Evolutionary conservation across 2,888 invertebrate genomes (phyloP).

Genomic region (Mythimna vitellina): DNA sequence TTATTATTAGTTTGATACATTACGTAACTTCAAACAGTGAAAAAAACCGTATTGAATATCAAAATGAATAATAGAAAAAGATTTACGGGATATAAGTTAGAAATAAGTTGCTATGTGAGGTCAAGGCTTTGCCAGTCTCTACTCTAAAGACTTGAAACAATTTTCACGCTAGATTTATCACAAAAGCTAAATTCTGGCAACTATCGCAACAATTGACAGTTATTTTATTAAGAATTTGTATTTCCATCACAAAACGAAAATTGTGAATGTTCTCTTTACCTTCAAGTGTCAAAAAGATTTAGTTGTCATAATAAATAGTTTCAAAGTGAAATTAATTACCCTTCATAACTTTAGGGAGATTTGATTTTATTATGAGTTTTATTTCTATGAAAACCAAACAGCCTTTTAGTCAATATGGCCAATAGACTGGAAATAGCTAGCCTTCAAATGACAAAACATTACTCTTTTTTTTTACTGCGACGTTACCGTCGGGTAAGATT

Average conservation of each 20-base stretch:
- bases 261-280: background rate
- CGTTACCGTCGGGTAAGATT: too few species aligned
- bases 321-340: background rate
- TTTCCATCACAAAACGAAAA: background rate
- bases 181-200: background rate
- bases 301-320: background rate
- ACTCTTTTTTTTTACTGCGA: too few species aligned
- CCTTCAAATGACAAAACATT: too few species aligned
- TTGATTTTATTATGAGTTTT: background rate
- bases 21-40: background rate
- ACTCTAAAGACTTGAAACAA: background rate
- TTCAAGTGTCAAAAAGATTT: background rate
- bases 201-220: background rate
- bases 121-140: too few species aligned
- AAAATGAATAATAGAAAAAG: background rate
- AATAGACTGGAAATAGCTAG: too few species aligned
- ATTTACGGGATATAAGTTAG: background rate
- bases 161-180: background rate
- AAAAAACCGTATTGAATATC: constrained; percentile 1
- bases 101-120: background rate
- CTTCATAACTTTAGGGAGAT: background rate
- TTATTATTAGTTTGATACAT: background rate
- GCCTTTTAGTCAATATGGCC: background rate
- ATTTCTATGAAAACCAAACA: background rate
- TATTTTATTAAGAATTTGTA: background rate